These are phyloP conservation scores for Monomorium pharaonis DNA, from an alignment of 1,140 invertebrate genomes.

Conservation along the genomic window DNA sequence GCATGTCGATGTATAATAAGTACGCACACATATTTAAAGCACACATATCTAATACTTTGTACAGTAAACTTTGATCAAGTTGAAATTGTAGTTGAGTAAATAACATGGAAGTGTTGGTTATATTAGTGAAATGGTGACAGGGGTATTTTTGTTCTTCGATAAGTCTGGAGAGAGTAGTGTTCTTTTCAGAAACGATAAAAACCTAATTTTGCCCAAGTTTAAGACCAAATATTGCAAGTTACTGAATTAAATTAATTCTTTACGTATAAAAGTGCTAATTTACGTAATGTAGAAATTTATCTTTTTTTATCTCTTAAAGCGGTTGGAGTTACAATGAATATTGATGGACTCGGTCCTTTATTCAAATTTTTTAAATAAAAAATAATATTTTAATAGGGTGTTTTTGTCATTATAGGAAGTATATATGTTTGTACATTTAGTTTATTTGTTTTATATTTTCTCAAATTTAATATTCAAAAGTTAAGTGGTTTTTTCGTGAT, in stretches of 20 bases:
- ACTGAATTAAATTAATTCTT: background rate
- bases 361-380: background rate
- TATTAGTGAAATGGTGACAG: constrained; percentile 43
- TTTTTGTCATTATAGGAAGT: too few species aligned
- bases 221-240: background rate
- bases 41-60: constrained; percentile 51
- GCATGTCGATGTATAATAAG: constrained; percentile 39
- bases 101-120: constrained; percentile 24
- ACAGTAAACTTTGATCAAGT: constrained; percentile 27
- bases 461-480: too few species aligned
- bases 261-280: background rate
- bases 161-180: background rate
- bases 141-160: background rate
- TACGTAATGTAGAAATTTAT: background rate
- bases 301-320: background rate
- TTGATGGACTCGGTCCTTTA: background rate
- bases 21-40: background rate
- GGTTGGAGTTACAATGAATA: background rate
- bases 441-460: too few species aligned
- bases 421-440: too few species aligned
- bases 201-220: background rate
- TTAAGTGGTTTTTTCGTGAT: too few species aligned
- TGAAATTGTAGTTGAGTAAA: constrained; percentile 38
- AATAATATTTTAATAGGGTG: background rate
- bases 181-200: background rate